These are phyloP conservation scores for Petroica traversi DNA, from an alignment of 2,113 vertebrate genomes.

Conservation along the genomic window DNA sequence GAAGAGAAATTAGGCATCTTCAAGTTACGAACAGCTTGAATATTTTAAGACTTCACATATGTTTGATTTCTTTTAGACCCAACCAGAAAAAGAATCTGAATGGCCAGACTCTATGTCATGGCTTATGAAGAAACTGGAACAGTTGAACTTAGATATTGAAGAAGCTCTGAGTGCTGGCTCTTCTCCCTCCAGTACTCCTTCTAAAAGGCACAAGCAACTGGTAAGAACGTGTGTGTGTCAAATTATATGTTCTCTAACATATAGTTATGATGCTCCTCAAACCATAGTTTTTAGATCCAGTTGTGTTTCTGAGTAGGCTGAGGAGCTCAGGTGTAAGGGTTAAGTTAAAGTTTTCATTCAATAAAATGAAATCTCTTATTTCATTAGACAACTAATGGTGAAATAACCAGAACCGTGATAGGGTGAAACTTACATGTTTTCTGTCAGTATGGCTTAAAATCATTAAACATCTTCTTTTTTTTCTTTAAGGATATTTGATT, in stretches of 20 bases:
- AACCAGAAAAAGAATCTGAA: conserved; percentile 54
- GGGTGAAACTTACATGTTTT: not conserved
- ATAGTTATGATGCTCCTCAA: not conserved
- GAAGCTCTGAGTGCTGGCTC: conserved; percentile 81
- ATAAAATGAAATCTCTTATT: not conserved
- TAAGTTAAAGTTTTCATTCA: not conserved
- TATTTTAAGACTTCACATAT: not conserved
- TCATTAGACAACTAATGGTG: not conserved
- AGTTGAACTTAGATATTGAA: conserved; percentile 85
- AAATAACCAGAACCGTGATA: not conserved
- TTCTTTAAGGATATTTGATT: not conserved
- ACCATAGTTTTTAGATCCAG: not conserved
- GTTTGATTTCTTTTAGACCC: conserved; percentile 50
- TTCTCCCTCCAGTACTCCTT: conserved; percentile 78
- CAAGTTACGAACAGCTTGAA: not conserved
- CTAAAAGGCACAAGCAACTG: conserved; percentile 68
- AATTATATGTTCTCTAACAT: rapidly evolving
- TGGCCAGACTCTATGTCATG: conserved; percentile 84
- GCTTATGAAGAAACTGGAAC: conserved; percentile 85
- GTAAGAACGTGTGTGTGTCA: conserved; percentile 45
- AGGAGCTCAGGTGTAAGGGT: not conserved
- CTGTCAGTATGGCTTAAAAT: not conserved
- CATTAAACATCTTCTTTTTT: not conserved
- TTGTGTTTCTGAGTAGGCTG: not conserved
- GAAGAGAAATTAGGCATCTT: not conserved